Evolutionary conservation across 2,888 invertebrate species (phyloP).

Genomic region (Xanthorhoe spadicearia): DNA sequence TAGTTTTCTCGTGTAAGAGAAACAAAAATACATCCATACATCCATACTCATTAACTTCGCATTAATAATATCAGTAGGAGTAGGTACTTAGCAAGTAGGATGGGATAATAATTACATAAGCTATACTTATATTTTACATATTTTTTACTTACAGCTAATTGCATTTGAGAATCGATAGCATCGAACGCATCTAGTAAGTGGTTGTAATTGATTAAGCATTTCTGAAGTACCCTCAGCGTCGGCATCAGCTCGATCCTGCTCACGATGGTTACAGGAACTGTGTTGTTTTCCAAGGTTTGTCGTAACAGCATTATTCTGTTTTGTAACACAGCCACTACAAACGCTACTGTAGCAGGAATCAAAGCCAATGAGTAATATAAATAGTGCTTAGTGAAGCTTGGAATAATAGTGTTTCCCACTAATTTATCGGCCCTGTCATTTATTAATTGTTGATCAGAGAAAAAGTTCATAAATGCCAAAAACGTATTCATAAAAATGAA

Average conservation of each 20-base stretch:
- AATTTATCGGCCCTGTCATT: not conserved
- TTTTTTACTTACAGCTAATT: constrained; percentile 7
- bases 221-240: constrained; percentile 6
- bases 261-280: not conserved
- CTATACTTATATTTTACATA: no score
- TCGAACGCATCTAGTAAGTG: constrained; percentile 17
- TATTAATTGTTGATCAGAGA: not conserved
- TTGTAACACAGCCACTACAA: constrained; percentile 14
- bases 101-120: no score
- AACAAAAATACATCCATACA: no score
- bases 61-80: no score
- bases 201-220: constrained; percentile 16
- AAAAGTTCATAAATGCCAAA: not conserved
- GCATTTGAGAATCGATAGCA: constrained; percentile 8
- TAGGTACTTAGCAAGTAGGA: no score
- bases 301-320: constrained; percentile 7
- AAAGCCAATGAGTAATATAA: not conserved
- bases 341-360: not conserved
- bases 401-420: no score
- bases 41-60: no score
- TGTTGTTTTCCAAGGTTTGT: constrained; percentile 1
- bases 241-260: not conserved
- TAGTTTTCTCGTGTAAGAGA: no score
- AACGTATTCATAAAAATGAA: not conserved
- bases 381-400: not conserved